A percentile compares a stretch with the other conserved stretches of the same genome.
phyloP scores from a whole-genome alignment of 2,888 invertebrate species.

The Muscina levida region DNA sequence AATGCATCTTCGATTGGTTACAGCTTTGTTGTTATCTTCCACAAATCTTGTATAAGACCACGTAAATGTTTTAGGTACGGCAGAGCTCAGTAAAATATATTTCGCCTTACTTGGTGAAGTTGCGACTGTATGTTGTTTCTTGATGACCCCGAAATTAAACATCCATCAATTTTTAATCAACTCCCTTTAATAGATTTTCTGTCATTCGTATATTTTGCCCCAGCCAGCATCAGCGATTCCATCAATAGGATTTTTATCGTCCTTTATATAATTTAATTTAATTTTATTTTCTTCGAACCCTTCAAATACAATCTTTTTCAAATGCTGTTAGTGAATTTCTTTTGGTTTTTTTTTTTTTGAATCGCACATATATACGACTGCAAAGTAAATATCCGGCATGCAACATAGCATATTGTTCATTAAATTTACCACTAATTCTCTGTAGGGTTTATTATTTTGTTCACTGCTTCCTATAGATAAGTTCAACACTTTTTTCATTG shows the following conservation, averaged over 20 bases:
- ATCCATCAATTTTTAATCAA: no score
- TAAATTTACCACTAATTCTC: conserved; percentile 4
- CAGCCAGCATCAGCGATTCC: conserved; percentile 26
- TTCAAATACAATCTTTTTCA: neutral
- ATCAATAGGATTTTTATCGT: neutral
- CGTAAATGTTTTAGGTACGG: no score
- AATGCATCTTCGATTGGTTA: no score
- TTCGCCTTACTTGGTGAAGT: no score
- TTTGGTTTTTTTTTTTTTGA: no score
- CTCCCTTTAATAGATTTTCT: conserved; percentile 37
- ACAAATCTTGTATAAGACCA: no score
- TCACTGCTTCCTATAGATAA: neutral
- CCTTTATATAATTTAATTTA: neutral
- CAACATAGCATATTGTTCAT: neutral
- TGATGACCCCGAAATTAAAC: no score
- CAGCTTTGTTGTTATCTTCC: no score
- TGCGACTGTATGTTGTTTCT: no score
- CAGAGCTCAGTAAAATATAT: no score
- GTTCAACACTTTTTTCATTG: conserved; percentile 25
- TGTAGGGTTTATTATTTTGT: neutral
- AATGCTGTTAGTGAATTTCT: neutral
- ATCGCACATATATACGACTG: no score
- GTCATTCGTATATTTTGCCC: conserved; percentile 27
- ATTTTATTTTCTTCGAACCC: neutral
- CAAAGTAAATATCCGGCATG: conserved; percentile 59